A percentile compares a stretch with the other conserved stretches of the same genome.
Conservation (phyloP, 2,888 invertebrate genomes). For the Dendrolimus houi region DNA sequence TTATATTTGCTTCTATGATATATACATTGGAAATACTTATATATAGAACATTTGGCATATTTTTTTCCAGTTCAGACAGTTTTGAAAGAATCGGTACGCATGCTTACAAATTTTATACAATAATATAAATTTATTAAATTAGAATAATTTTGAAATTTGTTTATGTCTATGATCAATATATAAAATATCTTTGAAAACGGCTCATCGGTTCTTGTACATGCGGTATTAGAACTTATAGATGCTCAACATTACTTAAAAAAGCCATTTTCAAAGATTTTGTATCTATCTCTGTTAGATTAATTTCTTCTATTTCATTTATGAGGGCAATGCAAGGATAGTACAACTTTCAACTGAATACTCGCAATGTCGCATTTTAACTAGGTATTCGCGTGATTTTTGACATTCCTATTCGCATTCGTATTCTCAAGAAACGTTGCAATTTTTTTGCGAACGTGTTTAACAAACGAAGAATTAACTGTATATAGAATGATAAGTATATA, state of each 20-base stretch:
- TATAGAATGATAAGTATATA: too few species aligned
- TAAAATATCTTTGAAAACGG: conserved; percentile 14
- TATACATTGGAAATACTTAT: conserved; percentile 28
- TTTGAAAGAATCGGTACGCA: conserved; percentile 63
- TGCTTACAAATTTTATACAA: conserved; percentile 29
- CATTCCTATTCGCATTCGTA: too few species aligned
- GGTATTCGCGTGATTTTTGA: too few species aligned
- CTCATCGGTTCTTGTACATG: neutral
- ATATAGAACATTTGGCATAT: conserved; percentile 27
- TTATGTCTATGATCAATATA: conserved; percentile 4
- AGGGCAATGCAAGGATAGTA: neutral
- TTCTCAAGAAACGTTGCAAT: too few species aligned
- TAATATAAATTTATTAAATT: conserved; percentile 2
- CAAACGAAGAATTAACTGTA: too few species aligned
- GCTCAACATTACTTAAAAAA: neutral
- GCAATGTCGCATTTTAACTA: neutral
- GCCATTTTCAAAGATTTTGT: conserved; percentile 5
- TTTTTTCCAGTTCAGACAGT: conserved; percentile 58
- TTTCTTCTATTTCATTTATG: too few species aligned
- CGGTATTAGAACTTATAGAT: neutral
- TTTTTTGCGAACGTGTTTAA: too few species aligned
- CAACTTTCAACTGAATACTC: neutral
- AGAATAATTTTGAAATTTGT: neutral
- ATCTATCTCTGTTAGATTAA: neutral
- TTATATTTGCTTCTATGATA: conserved; percentile 9